phyloP scores from a whole-genome alignment of 2,113 vertebrate species.

The Coturnix japonica region DNA sequence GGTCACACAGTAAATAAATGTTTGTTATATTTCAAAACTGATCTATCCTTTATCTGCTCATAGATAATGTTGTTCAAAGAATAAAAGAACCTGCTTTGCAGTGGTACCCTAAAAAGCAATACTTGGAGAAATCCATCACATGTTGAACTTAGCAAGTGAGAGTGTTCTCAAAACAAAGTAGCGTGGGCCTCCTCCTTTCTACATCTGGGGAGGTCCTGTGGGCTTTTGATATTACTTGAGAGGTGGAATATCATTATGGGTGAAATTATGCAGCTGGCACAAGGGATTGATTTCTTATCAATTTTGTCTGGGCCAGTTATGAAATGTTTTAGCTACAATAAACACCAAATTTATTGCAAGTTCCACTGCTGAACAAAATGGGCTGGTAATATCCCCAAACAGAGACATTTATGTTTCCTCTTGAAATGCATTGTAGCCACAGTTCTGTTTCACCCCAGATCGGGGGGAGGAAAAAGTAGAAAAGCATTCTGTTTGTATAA shows the following conservation, averaged over 20 bases:
- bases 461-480: background rate
- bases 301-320: background rate
- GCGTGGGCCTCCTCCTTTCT: background rate
- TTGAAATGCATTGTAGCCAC: background rate
- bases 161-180: background rate
- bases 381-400: background rate
- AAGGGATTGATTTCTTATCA: background rate
- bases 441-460: background rate
- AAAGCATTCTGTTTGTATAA: background rate
- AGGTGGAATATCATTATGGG: background rate
- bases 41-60: background rate
- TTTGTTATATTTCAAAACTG: background rate
- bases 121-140: background rate
- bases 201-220: slow-evolving; percentile 2
- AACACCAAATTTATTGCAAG: background rate
- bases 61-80: background rate
- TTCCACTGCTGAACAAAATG: background rate
- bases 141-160: background rate
- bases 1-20: background rate
- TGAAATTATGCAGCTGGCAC: slow-evolving; percentile 33
- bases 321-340: background rate
- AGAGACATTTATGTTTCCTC: background rate
- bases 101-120: background rate
- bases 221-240: background rate
- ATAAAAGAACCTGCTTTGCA: background rate